Evolutionary conservation across 2,888 invertebrate species (phyloP), one percentile per base, ranked within the genome.

Genomic region (Rhamphomyia laevipes): DNA sequence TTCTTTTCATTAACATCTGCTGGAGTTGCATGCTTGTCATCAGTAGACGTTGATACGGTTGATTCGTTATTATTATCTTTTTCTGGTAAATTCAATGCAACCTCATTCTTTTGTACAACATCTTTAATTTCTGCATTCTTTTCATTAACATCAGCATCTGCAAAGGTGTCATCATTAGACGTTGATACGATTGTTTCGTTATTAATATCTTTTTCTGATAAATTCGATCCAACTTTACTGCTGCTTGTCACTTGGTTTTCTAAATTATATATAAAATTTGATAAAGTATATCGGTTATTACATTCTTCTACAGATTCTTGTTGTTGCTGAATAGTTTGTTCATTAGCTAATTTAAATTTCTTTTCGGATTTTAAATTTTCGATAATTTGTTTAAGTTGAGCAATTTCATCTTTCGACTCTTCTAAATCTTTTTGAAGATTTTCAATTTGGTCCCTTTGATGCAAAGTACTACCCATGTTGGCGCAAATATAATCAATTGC

Each of bases 401-500:
- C 38, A 12, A 67, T 64, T 56, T 68, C 63, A 27, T 53, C 56
- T 30, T 58, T 61, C 5, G 64, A 63, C 37, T 61, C 58, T 12
- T 62, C 62, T 6, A 70, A 47, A 47, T 68, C 65, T 43, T 55
- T 56, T 49, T 64, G 58, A 10, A 70, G 52, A 15, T 61, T 58
- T 16, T 63, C 61, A 47, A 65, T 61, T 51, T 62, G 63, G 46
- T 67, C 63, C 2, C 58, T 55, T 48, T 68, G 66, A 35, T 63
- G 57, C 1, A 63, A 55, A 10, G 63, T 57, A 30, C 62, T 62
- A 0, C 70, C 70, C 43, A 70, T 59, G 52, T 68, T 63, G 15
- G 59, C 57, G 1, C 61, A 57, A 31, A 70, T 61, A 56, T 62
- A 70, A 43, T 67, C 63, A 49, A 70, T 59, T 3, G 70, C 66